Evolutionary conservation across 2,888 invertebrate genomes (phyloP), one percentile per base, ranked within the genome.

Genomic region (Archips xylosteana): DNA sequence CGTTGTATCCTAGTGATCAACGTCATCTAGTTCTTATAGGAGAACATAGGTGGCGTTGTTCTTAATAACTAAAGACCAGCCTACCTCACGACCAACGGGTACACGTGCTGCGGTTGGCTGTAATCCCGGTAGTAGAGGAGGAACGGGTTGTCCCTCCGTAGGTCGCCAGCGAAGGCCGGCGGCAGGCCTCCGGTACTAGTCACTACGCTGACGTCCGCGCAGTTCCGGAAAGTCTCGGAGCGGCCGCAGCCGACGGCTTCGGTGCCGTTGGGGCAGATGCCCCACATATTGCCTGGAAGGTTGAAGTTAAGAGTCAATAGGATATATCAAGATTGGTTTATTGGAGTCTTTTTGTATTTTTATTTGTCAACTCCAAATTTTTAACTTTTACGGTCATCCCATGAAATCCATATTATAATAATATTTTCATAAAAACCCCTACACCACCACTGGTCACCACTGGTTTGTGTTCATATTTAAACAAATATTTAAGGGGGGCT

Each of bases 181-280:
- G 97, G 95, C 3, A 97, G 95, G 70, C 96, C 97, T 3, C 96
- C 97, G 2, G 97, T 97, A 87, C 96, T 97, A 45, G 97, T 97
- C 8, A 97, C 94, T 78, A 98, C 97, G 71, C 96, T 96, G 73
- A 98, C 96, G 87, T 98, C 98, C 0, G 98, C 98, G 85, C 98
- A 98, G 87, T 98, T 98, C 75, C 97, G 95, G 91, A 98, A 98
- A 0, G 98, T 98, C 91, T 98, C 98, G 9, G 98, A 97, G 77
- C 96, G 95, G n/a, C 98, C 98, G 84, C 98, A 98, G 1, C 98
- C 98, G 1, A 97, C 96, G 0, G 97, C 97, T 84, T 98, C 97
- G 0, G 97, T 97, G 60, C 98, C 98, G 86, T 98, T 98, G 0
- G 95, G 90, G 83, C 98, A 98, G 32, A 95, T 96, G 6, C 98